A percentile compares a stretch with the other conserved stretches of the same genome.
Conservation (phyloP, 2,113 vertebrate species). For the Dermatemys mawii region DNA sequence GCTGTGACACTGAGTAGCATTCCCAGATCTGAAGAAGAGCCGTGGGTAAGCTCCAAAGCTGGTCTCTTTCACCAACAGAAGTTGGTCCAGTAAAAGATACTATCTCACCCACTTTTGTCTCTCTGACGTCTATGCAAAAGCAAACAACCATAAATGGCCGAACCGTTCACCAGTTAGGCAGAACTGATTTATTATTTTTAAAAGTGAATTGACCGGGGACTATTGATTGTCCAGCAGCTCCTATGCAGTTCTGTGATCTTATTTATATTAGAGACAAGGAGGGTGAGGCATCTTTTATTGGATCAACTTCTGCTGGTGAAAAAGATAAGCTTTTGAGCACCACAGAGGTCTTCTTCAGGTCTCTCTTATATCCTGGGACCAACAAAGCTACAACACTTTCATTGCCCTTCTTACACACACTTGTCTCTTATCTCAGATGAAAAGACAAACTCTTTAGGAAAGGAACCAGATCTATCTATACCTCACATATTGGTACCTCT, state of each 20-base stretch:
- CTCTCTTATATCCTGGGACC: not conserved
- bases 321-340: too few relatives aligned
- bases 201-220: not conserved
- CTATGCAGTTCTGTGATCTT: not conserved
- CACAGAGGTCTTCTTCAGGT: not conserved
- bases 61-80: not conserved
- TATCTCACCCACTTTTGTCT: not conserved
- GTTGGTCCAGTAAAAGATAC: not conserved
- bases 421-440: fast-evolving
- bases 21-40: not conserved
- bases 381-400: not conserved
- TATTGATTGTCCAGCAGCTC: not conserved
- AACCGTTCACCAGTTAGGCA: not conserved
- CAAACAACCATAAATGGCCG: not conserved
- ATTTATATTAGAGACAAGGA: not conserved
- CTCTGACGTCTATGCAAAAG: not conserved
- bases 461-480: not conserved
- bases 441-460: not conserved
- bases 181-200: not conserved
- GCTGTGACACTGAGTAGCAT: not conserved
- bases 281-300: not conserved
- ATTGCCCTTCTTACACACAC: not conserved
- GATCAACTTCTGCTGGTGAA: not conserved
- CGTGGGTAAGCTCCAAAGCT: not conserved
- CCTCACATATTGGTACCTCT: fast-evolving